phyloP scores from a whole-genome alignment of 2,797 vertebrate species.

The Fundulus diaphanus region DNA sequence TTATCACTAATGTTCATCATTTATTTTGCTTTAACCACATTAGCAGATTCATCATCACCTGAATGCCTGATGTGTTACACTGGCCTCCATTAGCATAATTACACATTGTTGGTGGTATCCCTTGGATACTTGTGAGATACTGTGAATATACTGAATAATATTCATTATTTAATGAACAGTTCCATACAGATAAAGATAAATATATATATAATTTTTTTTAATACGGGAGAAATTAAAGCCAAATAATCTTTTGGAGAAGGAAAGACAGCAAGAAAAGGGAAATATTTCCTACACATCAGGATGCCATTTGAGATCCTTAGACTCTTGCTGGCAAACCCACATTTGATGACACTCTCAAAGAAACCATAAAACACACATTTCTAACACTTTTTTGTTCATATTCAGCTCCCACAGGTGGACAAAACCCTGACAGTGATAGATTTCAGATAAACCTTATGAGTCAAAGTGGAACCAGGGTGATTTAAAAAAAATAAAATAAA shows the following conservation, averaged over 20 bases:
- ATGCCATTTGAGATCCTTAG: background rate
- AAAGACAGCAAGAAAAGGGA: background rate
- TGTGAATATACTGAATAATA: constrained; percentile 26
- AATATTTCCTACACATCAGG: background rate
- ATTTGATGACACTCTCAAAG: background rate
- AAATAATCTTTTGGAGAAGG: constrained; percentile 17
- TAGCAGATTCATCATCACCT: constrained; percentile 36
- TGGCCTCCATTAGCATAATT: constrained; percentile 56
- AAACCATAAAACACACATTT: background rate
- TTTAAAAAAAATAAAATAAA: too few species aligned
- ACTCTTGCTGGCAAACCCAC: background rate
- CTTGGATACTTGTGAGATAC: constrained; percentile 44
- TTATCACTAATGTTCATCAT: constrained; percentile 12
- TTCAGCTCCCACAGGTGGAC: background rate
- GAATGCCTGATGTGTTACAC: constrained; percentile 33
- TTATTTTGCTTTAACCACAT: constrained; percentile 36
- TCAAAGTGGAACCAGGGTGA: background rate
- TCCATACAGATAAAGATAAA: constrained; percentile 30
- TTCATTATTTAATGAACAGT: constrained; percentile 30
- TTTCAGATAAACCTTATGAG: background rate
- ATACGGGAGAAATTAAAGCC: constrained; percentile 14
- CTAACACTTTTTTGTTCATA: constrained; percentile 9
- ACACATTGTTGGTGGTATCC: constrained; percentile 43
- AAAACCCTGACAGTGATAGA: background rate
- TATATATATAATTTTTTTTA: constrained; percentile 27